A percentile compares a stretch with the other conserved stretches of the same genome.
These are phyloP conservation scores for Xenopus borealis DNA, from an alignment of 2,113 vertebrate genomes.

Conservation along the genomic window DNA sequence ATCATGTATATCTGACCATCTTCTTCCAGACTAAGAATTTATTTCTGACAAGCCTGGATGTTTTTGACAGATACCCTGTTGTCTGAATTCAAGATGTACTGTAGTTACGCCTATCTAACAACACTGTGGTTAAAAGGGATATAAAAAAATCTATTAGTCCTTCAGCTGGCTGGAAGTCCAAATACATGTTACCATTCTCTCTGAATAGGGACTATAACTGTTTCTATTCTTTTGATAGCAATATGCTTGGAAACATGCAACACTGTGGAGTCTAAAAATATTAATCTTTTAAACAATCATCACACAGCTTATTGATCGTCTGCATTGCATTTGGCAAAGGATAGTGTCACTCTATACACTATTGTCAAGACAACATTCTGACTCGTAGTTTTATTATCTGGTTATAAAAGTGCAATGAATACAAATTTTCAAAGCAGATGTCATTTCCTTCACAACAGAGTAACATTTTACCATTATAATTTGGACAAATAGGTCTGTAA, in stretches of 20 bases:
- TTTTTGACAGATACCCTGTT: conserved; percentile 61
- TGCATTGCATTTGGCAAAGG: conserved; percentile 36
- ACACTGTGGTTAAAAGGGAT: conserved; percentile 56
- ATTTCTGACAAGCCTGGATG: conserved; percentile 57
- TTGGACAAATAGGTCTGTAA: conserved; percentile 51
- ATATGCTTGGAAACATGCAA: conserved; percentile 9
- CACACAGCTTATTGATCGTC: conserved; percentile 47
- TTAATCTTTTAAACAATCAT: conserved; percentile 46
- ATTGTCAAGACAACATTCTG: conserved; percentile 33
- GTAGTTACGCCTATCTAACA: conserved; percentile 59
- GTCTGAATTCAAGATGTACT: conserved; percentile 63
- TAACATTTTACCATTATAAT: conserved; percentile 17
- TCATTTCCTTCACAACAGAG: conserved; percentile 38
- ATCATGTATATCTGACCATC: conserved; percentile 60
- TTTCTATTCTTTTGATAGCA: conserved; percentile 35
- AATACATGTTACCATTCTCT: not conserved
- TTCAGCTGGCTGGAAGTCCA: conserved; percentile 46
- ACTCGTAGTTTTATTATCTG: conserved; percentile 23
- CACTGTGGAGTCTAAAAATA: not conserved
- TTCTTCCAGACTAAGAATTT: conserved; percentile 55
- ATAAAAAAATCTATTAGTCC: conserved; percentile 48
- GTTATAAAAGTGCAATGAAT: conserved; percentile 34
- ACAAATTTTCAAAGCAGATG: conserved; percentile 11
- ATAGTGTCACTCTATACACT: conserved; percentile 23
- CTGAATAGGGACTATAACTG: conserved; percentile 34